Base-by-base conservation (phyloP, 1,140 invertebrate genomes). In the Lucilia cuprina region DNA sequence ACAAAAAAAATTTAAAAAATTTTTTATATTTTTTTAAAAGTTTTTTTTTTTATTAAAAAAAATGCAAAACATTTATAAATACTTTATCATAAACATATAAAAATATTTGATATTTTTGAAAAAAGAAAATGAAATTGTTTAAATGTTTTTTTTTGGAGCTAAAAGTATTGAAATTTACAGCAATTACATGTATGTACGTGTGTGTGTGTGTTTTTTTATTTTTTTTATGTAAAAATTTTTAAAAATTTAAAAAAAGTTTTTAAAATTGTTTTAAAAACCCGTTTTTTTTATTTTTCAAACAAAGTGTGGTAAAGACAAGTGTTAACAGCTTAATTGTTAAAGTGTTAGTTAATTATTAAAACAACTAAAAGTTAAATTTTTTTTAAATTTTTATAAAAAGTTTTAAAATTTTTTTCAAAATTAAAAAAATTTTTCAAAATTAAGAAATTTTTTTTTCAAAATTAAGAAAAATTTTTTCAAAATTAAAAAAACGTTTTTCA, bases 261-360 rank as follows among this genome's bases (percentile, higher is more conserved):
- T 5, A 49, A 49, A 14, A 49, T 49, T 2, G 82, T 83, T 86
- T n/a, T 8, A 65, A 89, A 84, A 84, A 87, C 83, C 83, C 86
- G 85, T 55, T 70, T 70, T 41, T 30, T 30, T n/a, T n/a, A n/a
- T n/a, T n/a, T n/a, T n/a, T n/a, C n/a, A 41, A 41, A 41, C 41
- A 41, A 70, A 14, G n/a, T 82, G 82, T 65, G 82, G 60, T 60
- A 82, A 82, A 65, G 50, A 70, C 60, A 80, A 80, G 77, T 80
- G 19, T 80, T 8, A 78, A 70, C 65, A 70, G 65, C n/a, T n/a
- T n/a, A 70, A 70, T 55, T 55, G 21, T 41, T 5, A 2, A 78
- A 19, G 41, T 47, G 41, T 41, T 41, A 8, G 5, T 41, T 41
- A 41, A 41, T 41, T 41, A 8, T 41, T 41, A 41, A 41, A 41